Percentiles rank a stretch among this genome's conserved stretches.
These are phyloP conservation scores for Xestia xanthographa DNA, from an alignment of 2,888 invertebrate species.

Conservation along the genomic window DNA sequence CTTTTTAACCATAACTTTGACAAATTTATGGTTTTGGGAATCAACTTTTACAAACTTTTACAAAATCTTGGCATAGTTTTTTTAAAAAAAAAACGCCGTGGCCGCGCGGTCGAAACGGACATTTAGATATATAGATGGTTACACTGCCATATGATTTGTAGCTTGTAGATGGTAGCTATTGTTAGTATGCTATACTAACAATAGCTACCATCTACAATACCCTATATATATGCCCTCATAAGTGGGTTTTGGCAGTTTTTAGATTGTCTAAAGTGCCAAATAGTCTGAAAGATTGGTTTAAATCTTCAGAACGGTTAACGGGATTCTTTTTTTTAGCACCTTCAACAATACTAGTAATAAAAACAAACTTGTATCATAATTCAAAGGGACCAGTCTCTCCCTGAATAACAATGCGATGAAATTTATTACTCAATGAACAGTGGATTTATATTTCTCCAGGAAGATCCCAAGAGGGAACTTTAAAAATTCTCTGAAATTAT, in stretches of 20 bases:
- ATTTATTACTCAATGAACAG: constrained; percentile 78
- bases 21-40: no score
- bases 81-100: no score
- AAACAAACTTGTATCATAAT: constrained; percentile 80
- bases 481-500: constrained; percentile 72
- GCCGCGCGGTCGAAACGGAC: no score
- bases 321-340: constrained; percentile 35
- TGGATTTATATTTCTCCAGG: constrained; percentile 74
- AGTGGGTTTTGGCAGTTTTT: not conserved
- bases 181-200: no score
- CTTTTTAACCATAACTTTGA: no score
- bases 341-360: constrained; percentile 71
- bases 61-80: no score
- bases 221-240: no score
- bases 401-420: constrained; percentile 79
- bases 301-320: constrained; percentile 13
- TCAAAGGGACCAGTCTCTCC: constrained; percentile 72
- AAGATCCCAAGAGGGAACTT: constrained; percentile 71
- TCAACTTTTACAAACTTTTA: no score
- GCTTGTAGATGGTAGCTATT: not conserved
- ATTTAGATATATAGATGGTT: no score
- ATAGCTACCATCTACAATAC: no score
- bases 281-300: not conserved
- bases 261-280: not conserved
- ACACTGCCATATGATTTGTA: not conserved